Conservation (phyloP, 2,797 vertebrate genomes). For the Lophotriccus pileatus region DNA sequence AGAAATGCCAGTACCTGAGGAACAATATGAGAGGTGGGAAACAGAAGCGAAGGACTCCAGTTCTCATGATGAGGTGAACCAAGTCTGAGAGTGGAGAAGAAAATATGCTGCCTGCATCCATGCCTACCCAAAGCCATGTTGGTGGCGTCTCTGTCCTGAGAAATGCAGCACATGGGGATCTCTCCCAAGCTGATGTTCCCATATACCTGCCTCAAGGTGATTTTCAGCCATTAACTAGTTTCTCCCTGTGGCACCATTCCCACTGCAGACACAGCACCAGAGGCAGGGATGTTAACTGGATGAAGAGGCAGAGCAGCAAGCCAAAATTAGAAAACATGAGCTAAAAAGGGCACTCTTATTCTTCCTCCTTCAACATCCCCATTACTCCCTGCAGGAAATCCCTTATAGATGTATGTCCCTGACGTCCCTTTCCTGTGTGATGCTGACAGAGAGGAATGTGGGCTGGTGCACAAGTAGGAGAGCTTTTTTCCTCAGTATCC, state of each 20-base stretch:
- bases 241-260: background rate
- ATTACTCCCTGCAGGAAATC: background rate
- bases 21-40: background rate
- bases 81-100: background rate
- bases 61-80: background rate
- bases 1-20: background rate
- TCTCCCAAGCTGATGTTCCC: background rate
- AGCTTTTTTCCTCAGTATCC: background rate
- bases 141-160: rapidly evolving
- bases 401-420: background rate
- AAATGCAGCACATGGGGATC: rapidly evolving
- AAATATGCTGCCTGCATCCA: background rate
- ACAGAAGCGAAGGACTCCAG: background rate
- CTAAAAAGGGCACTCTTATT: background rate
- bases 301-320: background rate
- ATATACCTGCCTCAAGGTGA: rapidly evolving
- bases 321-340: background rate
- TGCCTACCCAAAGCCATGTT: background rate
- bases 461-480: background rate
- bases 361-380: background rate
- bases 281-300: background rate
- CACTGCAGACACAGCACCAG: background rate
- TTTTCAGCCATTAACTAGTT: background rate
- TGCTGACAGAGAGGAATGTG: rapidly evolving
- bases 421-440: background rate